Conservation (phyloP, 2,888 invertebrate genomes). For the Chirona hameri region DNA sequence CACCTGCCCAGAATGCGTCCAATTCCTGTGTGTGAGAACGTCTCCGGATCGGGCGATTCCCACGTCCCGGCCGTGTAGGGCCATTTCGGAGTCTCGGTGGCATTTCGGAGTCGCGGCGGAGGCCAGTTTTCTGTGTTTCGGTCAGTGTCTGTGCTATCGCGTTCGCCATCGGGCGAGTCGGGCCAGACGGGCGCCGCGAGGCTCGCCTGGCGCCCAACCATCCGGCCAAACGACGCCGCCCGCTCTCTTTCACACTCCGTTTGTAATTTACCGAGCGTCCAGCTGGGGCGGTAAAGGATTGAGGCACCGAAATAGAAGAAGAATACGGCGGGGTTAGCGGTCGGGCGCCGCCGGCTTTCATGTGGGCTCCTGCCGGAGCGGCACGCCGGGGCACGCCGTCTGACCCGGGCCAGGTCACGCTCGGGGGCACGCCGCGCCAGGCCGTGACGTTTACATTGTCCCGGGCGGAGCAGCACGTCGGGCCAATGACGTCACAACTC, state of each 20-base stretch:
- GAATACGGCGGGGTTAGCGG: background rate
- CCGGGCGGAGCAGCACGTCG: no score
- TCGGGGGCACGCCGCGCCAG: background rate
- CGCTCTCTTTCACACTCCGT: conserved; percentile 13
- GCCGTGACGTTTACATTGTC: no score
- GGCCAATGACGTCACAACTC: no score
- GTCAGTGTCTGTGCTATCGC: background rate
- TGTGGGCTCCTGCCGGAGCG: background rate
- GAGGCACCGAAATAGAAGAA: background rate
- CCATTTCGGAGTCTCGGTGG: background rate
- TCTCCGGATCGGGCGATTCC: background rate
- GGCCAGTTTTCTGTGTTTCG: background rate
- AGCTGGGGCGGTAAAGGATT: background rate
- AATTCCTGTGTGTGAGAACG: conserved; percentile 4
- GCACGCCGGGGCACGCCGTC: background rate
- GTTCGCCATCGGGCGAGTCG: background rate
- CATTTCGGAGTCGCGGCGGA: background rate
- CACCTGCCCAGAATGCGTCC: conserved; percentile 7
- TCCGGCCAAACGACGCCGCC: background rate
- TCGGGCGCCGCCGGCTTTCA: background rate
- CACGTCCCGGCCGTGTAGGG: background rate
- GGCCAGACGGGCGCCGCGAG: background rate
- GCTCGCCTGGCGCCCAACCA: background rate
- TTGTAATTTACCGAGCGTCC: conserved; percentile 13
- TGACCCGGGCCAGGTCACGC: background rate